Evolutionary conservation across 2,888 invertebrate genomes (phyloP).

Genomic region (Euplagia quadripunctaria): DNA sequence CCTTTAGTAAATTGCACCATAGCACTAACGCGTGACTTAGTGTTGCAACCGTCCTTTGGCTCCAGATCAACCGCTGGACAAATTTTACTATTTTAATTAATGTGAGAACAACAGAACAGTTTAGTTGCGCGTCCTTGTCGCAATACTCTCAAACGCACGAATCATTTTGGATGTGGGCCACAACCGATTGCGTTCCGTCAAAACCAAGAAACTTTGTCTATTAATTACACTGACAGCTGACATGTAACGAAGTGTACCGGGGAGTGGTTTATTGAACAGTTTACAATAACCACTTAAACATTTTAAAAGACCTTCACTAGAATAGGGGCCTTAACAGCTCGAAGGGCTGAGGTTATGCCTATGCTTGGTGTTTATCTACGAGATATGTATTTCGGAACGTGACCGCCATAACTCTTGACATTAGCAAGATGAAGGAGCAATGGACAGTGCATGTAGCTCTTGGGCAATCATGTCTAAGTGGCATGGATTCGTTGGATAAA

Average conservation of each 20-base stretch:
- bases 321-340: not conserved
- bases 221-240: conserved; percentile 46
- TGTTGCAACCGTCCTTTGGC: not conserved
- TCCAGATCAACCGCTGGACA: not conserved
- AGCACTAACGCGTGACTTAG: not conserved
- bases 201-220: conserved; percentile 43
- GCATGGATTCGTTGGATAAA: not conserved
- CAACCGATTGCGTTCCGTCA: conserved; percentile 40
- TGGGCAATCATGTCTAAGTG: no score
- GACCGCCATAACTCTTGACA: not conserved
- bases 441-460: not conserved
- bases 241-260: conserved; percentile 29
- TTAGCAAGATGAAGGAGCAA: not conserved
- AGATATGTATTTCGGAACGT: not conserved
- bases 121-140: conserved; percentile 30
- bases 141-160: conserved; percentile 35
- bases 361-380: not conserved
- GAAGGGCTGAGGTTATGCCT: not conserved
- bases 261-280: conserved; percentile 34
- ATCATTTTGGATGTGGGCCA: conserved; percentile 46
- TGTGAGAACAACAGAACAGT: conserved; percentile 24
- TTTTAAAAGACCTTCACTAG: not conserved
- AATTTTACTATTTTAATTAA: conserved; percentile 18
- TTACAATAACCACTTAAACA: conserved; percentile 37
- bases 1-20: not conserved